Percentiles rank a stretch among this genome's conserved stretches.
Conservation (phyloP, 2,113 vertebrate species). For the Leucopsar rothschildi region DNA sequence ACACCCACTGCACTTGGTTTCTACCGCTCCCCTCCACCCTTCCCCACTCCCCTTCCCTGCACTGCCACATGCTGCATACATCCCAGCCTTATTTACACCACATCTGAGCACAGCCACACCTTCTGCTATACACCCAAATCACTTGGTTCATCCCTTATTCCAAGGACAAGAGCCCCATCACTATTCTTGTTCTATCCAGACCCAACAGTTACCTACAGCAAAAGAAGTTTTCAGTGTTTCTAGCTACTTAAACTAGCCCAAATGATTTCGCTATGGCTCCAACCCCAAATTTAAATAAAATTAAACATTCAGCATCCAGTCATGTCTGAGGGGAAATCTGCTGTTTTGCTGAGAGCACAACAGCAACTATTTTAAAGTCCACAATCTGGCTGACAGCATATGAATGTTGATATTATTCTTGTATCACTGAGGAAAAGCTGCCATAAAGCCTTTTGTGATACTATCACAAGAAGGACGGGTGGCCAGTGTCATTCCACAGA, state of each 20-base stretch:
- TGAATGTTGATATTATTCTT: background rate
- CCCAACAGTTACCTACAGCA: conserved; percentile 48
- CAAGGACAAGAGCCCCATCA: conserved; percentile 77
- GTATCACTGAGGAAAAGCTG: background rate
- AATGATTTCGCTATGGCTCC: background rate
- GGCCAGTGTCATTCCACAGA: background rate
- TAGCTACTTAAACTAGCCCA: conserved; percentile 55
- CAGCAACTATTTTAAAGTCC: background rate
- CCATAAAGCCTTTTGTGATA: background rate
- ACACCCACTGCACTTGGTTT: conserved; percentile 72
- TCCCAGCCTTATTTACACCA: conserved; percentile 77
- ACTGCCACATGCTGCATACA: conserved; percentile 66
- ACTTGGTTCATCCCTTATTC: conserved; percentile 76
- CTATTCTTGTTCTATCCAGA: conserved; percentile 68
- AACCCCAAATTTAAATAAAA: background rate
- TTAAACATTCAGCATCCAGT: background rate
- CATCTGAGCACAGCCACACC: conserved; percentile 68
- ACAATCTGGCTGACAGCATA: background rate
- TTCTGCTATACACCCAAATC: conserved; percentile 73
- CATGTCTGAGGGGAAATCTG: background rate
- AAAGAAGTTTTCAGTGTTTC: conserved; percentile 68
- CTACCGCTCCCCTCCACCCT: conserved; percentile 67
- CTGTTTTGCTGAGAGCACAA: background rate
- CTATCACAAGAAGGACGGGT: background rate
- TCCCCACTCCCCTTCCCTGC: conserved; percentile 76